These are phyloP conservation scores for Pachypanchax playfairii DNA, from an alignment of 2,113 vertebrate species.

Conservation along the genomic window DNA sequence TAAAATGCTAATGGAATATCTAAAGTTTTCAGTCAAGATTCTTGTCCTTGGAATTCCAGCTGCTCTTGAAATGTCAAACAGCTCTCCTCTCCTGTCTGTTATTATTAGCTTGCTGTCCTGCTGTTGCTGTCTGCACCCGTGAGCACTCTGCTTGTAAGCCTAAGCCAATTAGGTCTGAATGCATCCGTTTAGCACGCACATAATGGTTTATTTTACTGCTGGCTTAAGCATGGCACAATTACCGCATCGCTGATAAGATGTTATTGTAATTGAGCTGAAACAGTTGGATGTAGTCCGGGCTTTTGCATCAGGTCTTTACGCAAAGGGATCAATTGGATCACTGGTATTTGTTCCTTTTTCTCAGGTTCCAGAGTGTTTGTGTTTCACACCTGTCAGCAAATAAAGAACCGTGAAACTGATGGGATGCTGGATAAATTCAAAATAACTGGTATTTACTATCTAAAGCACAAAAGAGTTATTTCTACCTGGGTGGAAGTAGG, in stretches of 20 bases:
- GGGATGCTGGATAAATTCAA: not conserved
- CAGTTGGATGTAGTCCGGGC: conserved; percentile 11
- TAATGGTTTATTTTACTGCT: conserved; percentile 19
- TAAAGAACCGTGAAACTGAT: not conserved
- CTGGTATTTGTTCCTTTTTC: not conserved
- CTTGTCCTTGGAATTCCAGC: not conserved
- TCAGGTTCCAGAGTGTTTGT: not conserved
- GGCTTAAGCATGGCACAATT: conserved; percentile 2
- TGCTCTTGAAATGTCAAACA: not conserved
- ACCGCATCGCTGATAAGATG: not conserved
- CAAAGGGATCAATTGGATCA: not conserved
- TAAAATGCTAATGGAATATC: not conserved
- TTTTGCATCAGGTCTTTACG: not conserved
- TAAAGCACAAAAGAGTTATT: not conserved
- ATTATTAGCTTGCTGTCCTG: conserved; percentile 27
- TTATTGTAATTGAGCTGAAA: conserved; percentile 14
- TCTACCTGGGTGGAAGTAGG: not conserved
- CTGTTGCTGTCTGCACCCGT: conserved; percentile 11
- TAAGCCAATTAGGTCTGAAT: conserved; percentile 55
- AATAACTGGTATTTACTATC: not conserved
- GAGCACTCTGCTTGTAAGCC: conserved; percentile 37
- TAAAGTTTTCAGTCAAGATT: too few relatives aligned
- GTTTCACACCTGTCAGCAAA: not conserved
- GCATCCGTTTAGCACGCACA: conserved; percentile 22
- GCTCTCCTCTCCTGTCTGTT: not conserved